A percentile compares a stretch with the other conserved stretches of the same genome.
These are phyloP conservation scores for Zosterops pallidus DNA, from an alignment of 2,113 vertebrate genomes.

Conservation along the genomic window DNA sequence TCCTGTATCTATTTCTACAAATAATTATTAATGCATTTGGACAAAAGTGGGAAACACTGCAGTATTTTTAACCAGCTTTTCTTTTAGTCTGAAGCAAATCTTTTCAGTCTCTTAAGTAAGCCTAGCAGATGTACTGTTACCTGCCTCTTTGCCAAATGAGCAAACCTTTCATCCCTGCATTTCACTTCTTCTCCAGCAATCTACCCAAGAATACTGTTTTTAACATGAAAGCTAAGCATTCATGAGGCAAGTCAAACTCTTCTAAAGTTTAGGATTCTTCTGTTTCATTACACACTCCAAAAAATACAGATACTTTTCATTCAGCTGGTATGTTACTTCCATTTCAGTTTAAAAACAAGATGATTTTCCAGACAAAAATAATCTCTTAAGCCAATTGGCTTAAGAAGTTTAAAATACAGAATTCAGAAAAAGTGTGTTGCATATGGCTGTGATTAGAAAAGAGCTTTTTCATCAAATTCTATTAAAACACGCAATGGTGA, in stretches of 20 bases:
- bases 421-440: not conserved
- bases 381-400: not conserved
- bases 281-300: not conserved
- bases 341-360: constrained; percentile 22
- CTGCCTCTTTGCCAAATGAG: not conserved
- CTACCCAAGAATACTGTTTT: not conserved
- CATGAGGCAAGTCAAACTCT: not conserved
- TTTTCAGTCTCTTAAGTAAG: not conserved
- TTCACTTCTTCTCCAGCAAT: not conserved
- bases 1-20: not conserved
- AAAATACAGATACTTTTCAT: constrained; percentile 1
- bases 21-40: constrained; percentile 1
- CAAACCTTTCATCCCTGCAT: not conserved
- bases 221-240: not conserved
- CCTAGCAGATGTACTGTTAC: not conserved
- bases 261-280: not conserved
- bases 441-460: constrained; percentile 24
- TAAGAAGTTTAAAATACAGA: not conserved
- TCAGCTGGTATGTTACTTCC: not conserved
- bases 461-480: not conserved
- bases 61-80: not conserved
- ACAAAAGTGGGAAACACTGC: not conserved
- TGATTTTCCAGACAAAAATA: constrained; percentile 24
- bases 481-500: not conserved
- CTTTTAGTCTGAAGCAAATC: not conserved